Evolutionary conservation across 2,888 invertebrate species (phyloP).

Genomic region (Merodon equestris): DNA sequence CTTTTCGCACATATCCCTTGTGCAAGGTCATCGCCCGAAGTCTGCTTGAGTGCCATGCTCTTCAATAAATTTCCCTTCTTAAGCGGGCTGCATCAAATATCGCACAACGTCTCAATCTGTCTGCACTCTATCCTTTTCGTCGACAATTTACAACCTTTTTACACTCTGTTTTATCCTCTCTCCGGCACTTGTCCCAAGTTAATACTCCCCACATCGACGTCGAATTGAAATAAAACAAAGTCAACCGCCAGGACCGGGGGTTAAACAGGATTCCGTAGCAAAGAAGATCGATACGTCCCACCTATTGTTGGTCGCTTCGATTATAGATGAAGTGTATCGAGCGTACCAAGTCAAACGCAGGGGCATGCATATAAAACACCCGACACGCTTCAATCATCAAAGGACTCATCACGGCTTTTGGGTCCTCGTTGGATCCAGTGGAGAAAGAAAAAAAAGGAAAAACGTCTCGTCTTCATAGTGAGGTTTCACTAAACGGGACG

Average conservation of each 20-base stretch:
- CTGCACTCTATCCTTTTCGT: conserved; percentile 9
- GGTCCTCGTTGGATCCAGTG: no score
- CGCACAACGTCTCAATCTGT: conserved; percentile 8
- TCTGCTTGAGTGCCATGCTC: conserved; percentile 40
- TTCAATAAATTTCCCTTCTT: conserved; percentile 32
- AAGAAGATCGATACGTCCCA: conserved; percentile 25
- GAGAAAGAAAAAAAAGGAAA: background rate
- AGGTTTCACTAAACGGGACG: no score
- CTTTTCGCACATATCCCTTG: no score
- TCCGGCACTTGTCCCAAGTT: background rate
- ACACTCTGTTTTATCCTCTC: conserved; percentile 9
- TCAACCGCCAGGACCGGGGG: conserved; percentile 6
- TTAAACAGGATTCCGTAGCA: conserved; percentile 18
- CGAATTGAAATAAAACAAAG: conserved; percentile 3
- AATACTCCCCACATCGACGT: background rate
- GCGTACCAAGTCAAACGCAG: no score
- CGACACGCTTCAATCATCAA: conserved; percentile 55
- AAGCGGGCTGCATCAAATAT: conserved; percentile 36
- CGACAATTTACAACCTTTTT: conserved; percentile 7
- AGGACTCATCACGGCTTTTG: conserved; percentile 28
- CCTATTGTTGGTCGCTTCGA: conserved; percentile 1
- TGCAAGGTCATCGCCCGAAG: conserved; percentile 1
- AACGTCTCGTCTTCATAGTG: background rate
- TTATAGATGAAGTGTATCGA: conserved; percentile 23
- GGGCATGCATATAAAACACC: conserved; percentile 9